A percentile compares a stretch with the other conserved stretches of the same genome.
These are phyloP conservation scores for Xestia rhomboidea DNA, from an alignment of 2,888 invertebrate genomes.

Conservation along the genomic window DNA sequence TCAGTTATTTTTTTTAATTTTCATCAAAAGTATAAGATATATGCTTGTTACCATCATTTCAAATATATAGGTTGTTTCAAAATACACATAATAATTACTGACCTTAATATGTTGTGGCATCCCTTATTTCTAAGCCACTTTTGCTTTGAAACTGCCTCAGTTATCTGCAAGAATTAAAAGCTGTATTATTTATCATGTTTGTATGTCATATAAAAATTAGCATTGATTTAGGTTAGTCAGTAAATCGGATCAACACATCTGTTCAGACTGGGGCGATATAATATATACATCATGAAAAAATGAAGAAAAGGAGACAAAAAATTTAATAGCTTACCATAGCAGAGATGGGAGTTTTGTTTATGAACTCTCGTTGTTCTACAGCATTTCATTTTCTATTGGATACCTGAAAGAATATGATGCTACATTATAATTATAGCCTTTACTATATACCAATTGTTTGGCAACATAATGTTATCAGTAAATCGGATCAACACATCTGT, in stretches of 20 bases:
- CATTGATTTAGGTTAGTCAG: conserved; percentile 60
- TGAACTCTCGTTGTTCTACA: neutral
- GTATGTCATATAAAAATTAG: neutral
- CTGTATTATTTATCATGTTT: neutral
- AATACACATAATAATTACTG: conserved; percentile 14
- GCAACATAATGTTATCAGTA: conserved; percentile 1
- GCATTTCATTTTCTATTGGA: neutral
- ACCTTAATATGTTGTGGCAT: conserved; percentile 13
- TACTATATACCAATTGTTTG: conserved; percentile 11
- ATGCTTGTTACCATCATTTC: conserved; percentile 78
- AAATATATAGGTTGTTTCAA: conserved; percentile 48
- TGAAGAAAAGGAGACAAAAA: neutral
- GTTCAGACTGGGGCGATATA: conserved; percentile 83
- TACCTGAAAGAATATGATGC: conserved; percentile 28
- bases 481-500: conserved; percentile 46
- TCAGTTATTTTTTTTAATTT: conserved; percentile 65
- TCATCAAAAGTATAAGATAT: conserved; percentile 77
- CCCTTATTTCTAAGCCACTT: neutral
- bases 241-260: conserved; percentile 77
- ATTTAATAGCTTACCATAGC: conserved; percentile 6
- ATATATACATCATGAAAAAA: conserved; percentile 70
- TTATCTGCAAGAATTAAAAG: conserved; percentile 7
- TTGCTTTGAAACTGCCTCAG: neutral
- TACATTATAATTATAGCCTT: neutral
- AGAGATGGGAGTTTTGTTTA: neutral